Conservation (phyloP, 1,140 invertebrate genomes). For the Coenobita brevimanus region DNA sequence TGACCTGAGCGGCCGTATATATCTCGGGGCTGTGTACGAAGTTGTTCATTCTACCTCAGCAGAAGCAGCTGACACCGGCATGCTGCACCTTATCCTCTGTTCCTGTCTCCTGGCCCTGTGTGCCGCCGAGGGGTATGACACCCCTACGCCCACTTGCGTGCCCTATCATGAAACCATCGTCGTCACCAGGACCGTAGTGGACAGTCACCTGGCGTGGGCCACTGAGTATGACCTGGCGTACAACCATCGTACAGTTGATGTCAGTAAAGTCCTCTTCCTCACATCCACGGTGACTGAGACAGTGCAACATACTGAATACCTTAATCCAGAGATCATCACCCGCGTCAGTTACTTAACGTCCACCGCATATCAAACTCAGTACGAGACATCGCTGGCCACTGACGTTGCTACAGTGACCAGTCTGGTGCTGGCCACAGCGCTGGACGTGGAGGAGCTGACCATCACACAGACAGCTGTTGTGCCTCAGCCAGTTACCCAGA, state of each 20-base stretch:
- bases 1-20: no score
- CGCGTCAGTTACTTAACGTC: conserved; percentile 14
- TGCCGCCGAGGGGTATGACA: neutral
- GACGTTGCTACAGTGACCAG: neutral
- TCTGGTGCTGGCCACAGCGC: neutral
- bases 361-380: neutral
- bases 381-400: conserved; percentile 15
- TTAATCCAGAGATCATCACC: conserved; percentile 7
- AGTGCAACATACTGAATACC: conserved; percentile 1
- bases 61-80: no score
- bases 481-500: neutral
- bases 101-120: no score
- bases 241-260: neutral
- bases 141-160: neutral
- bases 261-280: conserved; percentile 6
- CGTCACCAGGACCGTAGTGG: conserved; percentile 12
- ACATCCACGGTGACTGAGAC: conserved; percentile 20
- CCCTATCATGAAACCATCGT: conserved; percentile 16
- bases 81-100: no score
- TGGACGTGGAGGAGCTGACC: conserved; percentile 21
- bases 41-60: no score
- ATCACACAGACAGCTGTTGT: conserved; percentile 32
- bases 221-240: conserved; percentile 1
- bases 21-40: no score
- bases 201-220: neutral